Conservation (phyloP, 1,140 invertebrate genomes). For the Lanistes nyassanus region DNA sequence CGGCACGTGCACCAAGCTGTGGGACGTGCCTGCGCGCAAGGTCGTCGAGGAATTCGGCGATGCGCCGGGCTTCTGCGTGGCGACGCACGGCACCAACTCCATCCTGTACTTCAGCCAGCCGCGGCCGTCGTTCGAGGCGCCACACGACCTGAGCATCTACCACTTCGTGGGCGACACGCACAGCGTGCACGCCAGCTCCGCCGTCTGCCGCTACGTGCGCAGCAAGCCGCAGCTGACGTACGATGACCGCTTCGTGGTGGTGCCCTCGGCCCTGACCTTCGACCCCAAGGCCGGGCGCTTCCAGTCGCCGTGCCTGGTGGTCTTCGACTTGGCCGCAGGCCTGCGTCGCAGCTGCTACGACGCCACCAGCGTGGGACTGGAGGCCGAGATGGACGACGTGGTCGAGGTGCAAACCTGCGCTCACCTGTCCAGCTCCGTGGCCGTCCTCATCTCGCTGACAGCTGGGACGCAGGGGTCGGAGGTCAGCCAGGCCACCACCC, state of each 20-base stretch:
- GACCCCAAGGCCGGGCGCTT: conserved; percentile 34
- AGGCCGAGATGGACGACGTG: conserved; percentile 49
- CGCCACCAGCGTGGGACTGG: conserved; percentile 47
- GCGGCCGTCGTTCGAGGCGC: conserved; percentile 47
- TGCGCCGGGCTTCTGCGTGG: conserved; percentile 47
- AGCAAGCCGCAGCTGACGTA: conserved; percentile 55
- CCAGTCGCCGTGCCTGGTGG: conserved; percentile 51
- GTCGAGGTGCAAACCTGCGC: conserved; percentile 48
- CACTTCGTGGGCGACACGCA: conserved; percentile 42
- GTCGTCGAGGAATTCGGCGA: conserved; percentile 60
- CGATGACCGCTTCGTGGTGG: conserved; percentile 57
- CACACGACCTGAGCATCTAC: conserved; percentile 50
- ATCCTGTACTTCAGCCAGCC: conserved; percentile 46
- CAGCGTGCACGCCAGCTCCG: conserved; percentile 41
- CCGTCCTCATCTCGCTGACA: conserved; percentile 50
- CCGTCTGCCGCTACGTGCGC: conserved; percentile 45
- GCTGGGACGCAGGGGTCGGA: too few species aligned
- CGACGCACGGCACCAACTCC: conserved; percentile 28
- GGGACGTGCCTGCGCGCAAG: conserved; percentile 54
- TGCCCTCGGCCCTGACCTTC: conserved; percentile 53
- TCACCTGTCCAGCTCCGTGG: conserved; percentile 42
- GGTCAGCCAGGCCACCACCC: background rate
- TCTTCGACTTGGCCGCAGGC: conserved; percentile 48
- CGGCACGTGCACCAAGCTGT: conserved; percentile 55
- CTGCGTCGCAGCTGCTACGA: conserved; percentile 51